phyloP scores from a whole-genome alignment of 2,113 vertebrate genomes.

The Rostratula benghalensis region DNA sequence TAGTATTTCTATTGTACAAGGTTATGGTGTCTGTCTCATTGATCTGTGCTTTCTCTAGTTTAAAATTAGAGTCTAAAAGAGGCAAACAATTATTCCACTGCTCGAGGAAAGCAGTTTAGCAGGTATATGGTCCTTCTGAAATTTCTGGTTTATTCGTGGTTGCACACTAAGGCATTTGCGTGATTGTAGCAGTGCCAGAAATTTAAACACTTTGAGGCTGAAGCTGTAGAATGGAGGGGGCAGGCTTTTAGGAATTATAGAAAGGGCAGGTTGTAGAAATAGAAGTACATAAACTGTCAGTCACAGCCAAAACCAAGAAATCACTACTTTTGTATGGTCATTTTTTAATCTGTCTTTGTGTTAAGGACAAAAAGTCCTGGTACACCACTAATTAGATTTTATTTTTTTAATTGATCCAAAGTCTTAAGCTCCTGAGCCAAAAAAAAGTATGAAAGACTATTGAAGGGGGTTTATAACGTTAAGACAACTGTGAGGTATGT shows the following conservation, averaged over 20 bases:
- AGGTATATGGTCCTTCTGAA: neutral
- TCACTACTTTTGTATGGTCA: neutral
- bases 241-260: neutral
- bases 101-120: neutral
- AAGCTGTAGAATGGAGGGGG: neutral
- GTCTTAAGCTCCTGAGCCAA: constrained; percentile 1
- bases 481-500: neutral
- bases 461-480: neutral
- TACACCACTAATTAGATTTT: constrained; percentile 30
- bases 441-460: constrained; percentile 10
- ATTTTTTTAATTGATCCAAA: neutral
- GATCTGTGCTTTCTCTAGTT: neutral
- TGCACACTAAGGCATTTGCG: neutral
- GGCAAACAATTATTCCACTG: neutral
- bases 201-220: neutral
- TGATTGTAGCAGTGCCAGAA: neutral
- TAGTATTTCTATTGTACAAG: neutral
- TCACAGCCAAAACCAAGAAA: neutral
- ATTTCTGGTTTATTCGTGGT: neutral
- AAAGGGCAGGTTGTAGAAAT: neutral
- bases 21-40: neutral
- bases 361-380: constrained; percentile 37
- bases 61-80: neutral
- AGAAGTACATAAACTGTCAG: neutral
- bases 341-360: neutral